phyloP scores from a whole-genome alignment of 2,797 vertebrate genomes.

The Acanthopagrus latus region DNA sequence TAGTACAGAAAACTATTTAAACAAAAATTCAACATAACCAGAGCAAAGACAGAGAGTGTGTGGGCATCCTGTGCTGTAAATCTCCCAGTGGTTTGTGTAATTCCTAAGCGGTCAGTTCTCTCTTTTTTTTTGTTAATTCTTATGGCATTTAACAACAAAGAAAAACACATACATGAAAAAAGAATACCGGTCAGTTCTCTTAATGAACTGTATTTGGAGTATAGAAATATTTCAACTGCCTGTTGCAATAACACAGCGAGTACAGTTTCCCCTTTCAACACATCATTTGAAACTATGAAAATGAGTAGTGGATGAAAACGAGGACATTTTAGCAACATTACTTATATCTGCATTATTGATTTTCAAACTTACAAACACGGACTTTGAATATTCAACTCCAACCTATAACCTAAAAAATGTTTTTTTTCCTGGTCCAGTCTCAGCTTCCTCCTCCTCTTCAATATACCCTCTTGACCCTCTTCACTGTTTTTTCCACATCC shows the following conservation, averaged over 20 bases:
- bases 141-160: conserved; percentile 41
- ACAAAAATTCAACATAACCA: not conserved
- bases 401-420: not conserved
- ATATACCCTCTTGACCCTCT: not conserved
- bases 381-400: not conserved
- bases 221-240: conserved; percentile 24
- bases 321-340: not conserved
- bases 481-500: conserved; percentile 1
- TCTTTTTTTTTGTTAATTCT: too few relatives aligned
- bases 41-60: conserved; percentile 21
- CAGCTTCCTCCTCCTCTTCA: conserved; percentile 5
- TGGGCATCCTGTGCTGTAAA: conserved; percentile 13
- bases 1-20: not conserved
- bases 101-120: conserved; percentile 30
- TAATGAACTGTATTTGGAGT: conserved; percentile 44
- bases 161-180: conserved; percentile 43
- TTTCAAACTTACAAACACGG: not conserved
- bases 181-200: conserved; percentile 24
- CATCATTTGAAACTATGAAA: not conserved
- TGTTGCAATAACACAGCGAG: conserved; percentile 2
- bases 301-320: not conserved
- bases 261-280: not conserved
- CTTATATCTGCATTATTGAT: not conserved
- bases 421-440: conserved; percentile 5
- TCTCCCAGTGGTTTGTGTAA: conserved; percentile 48